phyloP scores from a whole-genome alignment of 2,888 invertebrate genomes.

The Microchrysa polita region DNA sequence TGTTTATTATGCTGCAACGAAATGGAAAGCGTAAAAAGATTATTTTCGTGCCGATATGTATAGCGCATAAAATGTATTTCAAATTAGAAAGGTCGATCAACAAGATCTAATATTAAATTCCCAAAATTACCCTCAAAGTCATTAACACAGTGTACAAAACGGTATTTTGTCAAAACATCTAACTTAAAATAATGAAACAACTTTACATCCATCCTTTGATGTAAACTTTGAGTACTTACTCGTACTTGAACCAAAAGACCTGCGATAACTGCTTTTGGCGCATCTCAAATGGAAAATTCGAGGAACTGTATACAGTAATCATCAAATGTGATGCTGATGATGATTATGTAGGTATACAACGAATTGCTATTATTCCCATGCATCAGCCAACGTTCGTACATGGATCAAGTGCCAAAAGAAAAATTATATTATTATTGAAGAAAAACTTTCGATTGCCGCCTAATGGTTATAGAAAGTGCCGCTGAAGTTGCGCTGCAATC shows the following conservation, averaged over 20 bases:
- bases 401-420: background rate
- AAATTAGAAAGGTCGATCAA: background rate
- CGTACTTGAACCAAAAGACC: too few relatives aligned
- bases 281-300: too few relatives aligned
- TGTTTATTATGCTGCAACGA: conserved; percentile 10
- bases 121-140: background rate
- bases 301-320: too few relatives aligned
- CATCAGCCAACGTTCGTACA: background rate
- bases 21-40: conserved; percentile 31
- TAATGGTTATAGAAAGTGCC: conserved; percentile 37
- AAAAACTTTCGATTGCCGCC: conserved; percentile 42
- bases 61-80: background rate
- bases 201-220: too few relatives aligned
- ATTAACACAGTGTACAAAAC: conserved; percentile 20
- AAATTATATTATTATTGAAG: too few relatives aligned
- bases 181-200: background rate
- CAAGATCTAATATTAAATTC: background rate
- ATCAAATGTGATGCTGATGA: too few relatives aligned
- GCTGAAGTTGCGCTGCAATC: background rate
- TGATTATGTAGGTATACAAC: too few relatives aligned
- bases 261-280: too few relatives aligned
- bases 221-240: too few relatives aligned
- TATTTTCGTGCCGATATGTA: background rate
- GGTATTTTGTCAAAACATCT: background rate
- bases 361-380: background rate